Evolutionary conservation across 2,113 vertebrate species (phyloP), one percentile per base, ranked within the genome.

Genomic region (Xiphophorus maculatus): DNA sequence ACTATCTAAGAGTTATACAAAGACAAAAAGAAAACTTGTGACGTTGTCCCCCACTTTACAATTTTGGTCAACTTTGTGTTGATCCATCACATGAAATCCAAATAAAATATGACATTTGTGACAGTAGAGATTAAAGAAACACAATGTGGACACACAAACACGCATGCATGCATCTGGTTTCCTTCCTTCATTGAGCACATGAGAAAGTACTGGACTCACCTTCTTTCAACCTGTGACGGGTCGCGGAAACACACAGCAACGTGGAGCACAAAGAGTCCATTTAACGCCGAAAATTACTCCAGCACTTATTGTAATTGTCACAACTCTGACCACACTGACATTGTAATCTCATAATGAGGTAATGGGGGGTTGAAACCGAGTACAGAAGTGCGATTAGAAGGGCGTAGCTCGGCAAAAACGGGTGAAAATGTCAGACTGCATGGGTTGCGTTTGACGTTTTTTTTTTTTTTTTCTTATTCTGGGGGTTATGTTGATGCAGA

Each of bases 321-420:
- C 87, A 84, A 66, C 85, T 87, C 81, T 90, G 81, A 89, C 87
- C 83, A 75, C 88, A 88, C 69, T 90, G 90, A 89, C 87, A 87
- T 84, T 91, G 91, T 92, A 91, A 93, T 93, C 92, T 89, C 84
- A 89, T 93, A 93, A 93, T 92, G 85, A 87, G 89, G 80, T 93
- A 93, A 93, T 93, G 84, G 88, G 62, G 69, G 83, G 71, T 76
- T 83, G 88, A 87, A 91, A 89, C 90, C 89, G 80, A 88, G 88
- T 90, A 90, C 87, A 86, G 86, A 81, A 82, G 79, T 73, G 72
- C 73, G 74, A 92, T 93, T 93, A 87, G 85, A 83, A 86, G 85
- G 84, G 84, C 82, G 88, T 66, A 85, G 85, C 83, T 71, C 51
- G 37, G 74, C 58, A 79, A 76, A 85, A 58, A 76, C 40, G 75